Conservation (phyloP, 2,888 invertebrate species). For the Escarpia spicata region DNA sequence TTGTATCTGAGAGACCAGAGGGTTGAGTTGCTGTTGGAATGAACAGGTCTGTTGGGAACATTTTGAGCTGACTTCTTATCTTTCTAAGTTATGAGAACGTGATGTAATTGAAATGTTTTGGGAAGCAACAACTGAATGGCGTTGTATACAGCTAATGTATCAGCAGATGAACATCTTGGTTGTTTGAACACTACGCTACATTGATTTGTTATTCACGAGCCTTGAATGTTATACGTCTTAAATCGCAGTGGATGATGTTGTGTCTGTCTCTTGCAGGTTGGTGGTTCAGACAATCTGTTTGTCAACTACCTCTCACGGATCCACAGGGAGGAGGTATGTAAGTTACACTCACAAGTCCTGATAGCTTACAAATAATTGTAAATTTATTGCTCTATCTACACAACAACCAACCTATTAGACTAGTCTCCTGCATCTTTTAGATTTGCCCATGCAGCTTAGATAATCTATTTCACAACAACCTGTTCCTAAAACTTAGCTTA, state of each 20-base stretch:
- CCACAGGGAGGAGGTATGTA: constrained; percentile 86
- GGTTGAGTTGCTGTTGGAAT: no score
- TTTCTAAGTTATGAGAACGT: background rate
- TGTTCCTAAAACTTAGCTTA: no score
- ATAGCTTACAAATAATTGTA: background rate
- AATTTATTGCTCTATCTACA: no score
- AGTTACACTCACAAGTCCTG: background rate
- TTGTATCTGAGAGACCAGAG: no score
- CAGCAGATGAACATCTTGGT: background rate
- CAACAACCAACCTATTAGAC: no score
- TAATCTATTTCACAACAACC: no score
- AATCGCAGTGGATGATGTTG: background rate
- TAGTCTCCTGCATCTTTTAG: no score
- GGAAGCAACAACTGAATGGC: background rate
- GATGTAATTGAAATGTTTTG: background rate
- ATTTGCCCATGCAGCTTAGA: no score
- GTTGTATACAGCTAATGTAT: background rate
- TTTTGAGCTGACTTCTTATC: no score
- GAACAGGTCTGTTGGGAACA: no score
- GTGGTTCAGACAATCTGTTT: constrained; percentile 89
- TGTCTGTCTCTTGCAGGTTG: constrained; percentile 51
- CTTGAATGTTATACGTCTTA: background rate
- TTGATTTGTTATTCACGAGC: background rate
- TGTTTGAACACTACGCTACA: background rate
- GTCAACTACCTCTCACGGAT: constrained; percentile 98